A percentile compares a stretch with the other conserved stretches of the same genome.
These are phyloP conservation scores for Strix aluco DNA, from an alignment of 2,113 vertebrate genomes.

Conservation along the genomic window DNA sequence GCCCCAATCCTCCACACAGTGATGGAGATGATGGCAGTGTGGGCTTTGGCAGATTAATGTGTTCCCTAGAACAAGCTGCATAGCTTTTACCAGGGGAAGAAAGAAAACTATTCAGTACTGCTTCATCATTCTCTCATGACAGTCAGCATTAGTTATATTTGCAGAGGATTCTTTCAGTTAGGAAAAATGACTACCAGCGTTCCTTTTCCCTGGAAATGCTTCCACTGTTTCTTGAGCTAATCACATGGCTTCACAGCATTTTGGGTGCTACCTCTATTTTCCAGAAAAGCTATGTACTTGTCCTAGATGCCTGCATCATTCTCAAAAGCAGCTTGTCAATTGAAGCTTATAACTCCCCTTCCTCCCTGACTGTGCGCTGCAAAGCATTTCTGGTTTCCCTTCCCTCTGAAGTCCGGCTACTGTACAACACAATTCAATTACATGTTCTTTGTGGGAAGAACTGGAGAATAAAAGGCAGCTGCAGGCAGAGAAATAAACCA, in stretches of 20 bases:
- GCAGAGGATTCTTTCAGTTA: not conserved
- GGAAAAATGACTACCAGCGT: not conserved
- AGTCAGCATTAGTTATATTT: not conserved
- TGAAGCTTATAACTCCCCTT: not conserved
- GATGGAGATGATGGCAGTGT: not conserved
- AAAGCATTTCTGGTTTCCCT: not conserved
- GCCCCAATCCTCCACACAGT: not conserved
- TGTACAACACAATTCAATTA: not conserved
- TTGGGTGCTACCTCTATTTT: not conserved
- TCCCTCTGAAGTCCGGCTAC: not conserved
- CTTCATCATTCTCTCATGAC: not conserved
- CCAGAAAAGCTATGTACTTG: not conserved
- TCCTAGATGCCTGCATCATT: not conserved
- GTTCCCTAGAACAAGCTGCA: not conserved
- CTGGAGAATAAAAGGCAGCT: not conserved
- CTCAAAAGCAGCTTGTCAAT: not conserved
- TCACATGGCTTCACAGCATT: not conserved
- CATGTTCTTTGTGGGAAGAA: not conserved
- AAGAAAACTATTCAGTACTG: not conserved
- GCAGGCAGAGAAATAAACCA: not conserved
- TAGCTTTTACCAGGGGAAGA: not conserved
- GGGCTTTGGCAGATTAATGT: not conserved
- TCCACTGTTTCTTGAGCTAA: not conserved
- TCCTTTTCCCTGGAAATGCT: not conserved
- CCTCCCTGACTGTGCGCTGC: not conserved